Conservation (phyloP, 2,113 vertebrate genomes). For the Atrichornis clamosus region DNA sequence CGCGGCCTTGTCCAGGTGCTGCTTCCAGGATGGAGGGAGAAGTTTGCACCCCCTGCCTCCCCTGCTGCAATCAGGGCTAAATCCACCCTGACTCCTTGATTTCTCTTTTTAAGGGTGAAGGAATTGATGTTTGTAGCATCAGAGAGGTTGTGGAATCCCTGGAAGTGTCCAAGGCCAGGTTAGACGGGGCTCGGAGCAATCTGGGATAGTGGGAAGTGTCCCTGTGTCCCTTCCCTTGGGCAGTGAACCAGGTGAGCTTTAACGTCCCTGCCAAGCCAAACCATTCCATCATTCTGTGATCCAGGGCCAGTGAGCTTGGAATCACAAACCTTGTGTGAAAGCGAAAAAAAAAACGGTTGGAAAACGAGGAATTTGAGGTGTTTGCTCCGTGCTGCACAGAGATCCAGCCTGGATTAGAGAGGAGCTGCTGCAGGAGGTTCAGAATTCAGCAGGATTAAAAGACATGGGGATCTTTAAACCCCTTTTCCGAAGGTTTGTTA, state of each 20-base stretch:
- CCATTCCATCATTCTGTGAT: neutral
- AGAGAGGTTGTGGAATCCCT: neutral
- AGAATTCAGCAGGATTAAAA: neutral
- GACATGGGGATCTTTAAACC: neutral
- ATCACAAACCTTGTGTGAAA: neutral
- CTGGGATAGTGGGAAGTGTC: neutral
- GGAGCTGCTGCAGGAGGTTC: neutral
- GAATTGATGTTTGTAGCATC: neutral
- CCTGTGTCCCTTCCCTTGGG: neutral
- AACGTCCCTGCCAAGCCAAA: neutral
- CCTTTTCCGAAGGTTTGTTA: neutral
- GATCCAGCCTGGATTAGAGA: neutral
- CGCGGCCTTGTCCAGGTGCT: fast-evolving
- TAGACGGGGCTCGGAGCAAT: neutral
- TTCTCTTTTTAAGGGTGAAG: neutral
- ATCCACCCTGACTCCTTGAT: neutral
- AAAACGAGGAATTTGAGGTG: neutral
- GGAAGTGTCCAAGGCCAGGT: too few species aligned
- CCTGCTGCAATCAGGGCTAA: neutral
- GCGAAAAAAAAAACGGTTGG: neutral
- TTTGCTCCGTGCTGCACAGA: neutral
- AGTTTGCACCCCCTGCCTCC: neutral
- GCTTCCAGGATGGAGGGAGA: neutral
- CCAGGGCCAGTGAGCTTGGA: fast-evolving
- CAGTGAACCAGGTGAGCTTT: neutral